These are phyloP conservation scores for Cervus canadensis DNA, from an alignment of 2,113 vertebrate genomes.

Conservation along the genomic window DNA sequence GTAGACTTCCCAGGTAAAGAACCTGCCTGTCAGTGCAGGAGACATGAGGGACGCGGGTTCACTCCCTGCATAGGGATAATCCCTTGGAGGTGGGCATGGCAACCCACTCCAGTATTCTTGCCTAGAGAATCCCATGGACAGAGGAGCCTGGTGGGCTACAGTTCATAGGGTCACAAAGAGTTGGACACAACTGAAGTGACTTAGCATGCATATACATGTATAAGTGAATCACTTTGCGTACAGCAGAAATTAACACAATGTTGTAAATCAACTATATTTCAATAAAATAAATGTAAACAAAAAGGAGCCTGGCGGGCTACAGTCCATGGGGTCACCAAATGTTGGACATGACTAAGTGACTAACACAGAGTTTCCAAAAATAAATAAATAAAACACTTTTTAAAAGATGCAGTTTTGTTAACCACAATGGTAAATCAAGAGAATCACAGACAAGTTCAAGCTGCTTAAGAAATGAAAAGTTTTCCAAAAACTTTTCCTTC, in stretches of 20 bases:
- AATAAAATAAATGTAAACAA: background rate
- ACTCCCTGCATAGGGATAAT: background rate
- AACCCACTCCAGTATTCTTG: background rate
- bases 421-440: background rate
- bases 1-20: background rate
- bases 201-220: background rate
- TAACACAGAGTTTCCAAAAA: background rate
- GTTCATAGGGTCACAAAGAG: background rate
- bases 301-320: fast-evolving
- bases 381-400: background rate
- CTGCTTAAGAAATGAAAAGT: background rate
- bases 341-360: background rate
- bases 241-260: background rate
- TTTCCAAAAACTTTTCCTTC: background rate
- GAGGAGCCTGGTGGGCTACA: background rate
- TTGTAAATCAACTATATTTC: background rate
- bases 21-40: background rate
- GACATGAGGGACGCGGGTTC: background rate
- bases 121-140: background rate
- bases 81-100: background rate
- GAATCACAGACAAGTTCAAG: background rate
- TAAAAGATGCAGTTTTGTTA: background rate
- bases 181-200: background rate
- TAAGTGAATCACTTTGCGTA: background rate
- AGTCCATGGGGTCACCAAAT: background rate